Conservation (phyloP, 37 sponge, comb jelly and placozoan species). For the Aplysina aerophoba region DNA sequence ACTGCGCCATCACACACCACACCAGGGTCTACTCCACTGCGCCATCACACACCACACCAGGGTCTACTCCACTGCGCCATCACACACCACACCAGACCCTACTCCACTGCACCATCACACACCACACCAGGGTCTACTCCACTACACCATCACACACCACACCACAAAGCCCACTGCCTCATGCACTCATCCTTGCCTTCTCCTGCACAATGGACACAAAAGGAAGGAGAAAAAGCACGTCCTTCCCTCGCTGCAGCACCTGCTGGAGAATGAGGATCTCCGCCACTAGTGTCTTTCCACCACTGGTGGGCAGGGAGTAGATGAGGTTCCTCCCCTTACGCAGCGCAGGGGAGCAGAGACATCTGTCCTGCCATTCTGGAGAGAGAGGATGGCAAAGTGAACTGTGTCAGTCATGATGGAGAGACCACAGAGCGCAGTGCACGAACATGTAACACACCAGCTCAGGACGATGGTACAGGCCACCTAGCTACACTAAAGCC, state of each 20-base stretch:
- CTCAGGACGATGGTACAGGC: no score
- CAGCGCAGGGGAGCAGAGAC: constrained; percentile 59
- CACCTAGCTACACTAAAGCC: no score
- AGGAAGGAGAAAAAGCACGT: constrained; percentile 87
- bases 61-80: neutral
- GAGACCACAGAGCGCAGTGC: no score
- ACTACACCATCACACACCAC: constrained; percentile 23
- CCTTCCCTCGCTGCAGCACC: constrained; percentile 55
- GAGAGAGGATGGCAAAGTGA: neutral
- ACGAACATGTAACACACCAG: no score
- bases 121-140: no score
- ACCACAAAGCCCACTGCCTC: neutral
- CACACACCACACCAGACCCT: neutral
- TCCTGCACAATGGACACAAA: constrained; percentile 95
- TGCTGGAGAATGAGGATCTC: constrained; percentile 88
- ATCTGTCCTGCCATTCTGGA: constrained; percentile 82
- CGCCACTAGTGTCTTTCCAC: constrained; percentile 97
- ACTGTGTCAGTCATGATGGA: neutral
- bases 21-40: neutral
- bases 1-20: no score
- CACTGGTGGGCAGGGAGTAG: constrained; percentile 93
- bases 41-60: no score
- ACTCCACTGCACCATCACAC: constrained; percentile 9
- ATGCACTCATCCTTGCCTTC: constrained; percentile 58
- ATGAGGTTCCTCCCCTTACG: constrained; percentile 71